These are phyloP conservation scores for Echinometra lucunter DNA, from an alignment of 53 echinoderm and acorn worm species.

Conservation along the genomic window DNA sequence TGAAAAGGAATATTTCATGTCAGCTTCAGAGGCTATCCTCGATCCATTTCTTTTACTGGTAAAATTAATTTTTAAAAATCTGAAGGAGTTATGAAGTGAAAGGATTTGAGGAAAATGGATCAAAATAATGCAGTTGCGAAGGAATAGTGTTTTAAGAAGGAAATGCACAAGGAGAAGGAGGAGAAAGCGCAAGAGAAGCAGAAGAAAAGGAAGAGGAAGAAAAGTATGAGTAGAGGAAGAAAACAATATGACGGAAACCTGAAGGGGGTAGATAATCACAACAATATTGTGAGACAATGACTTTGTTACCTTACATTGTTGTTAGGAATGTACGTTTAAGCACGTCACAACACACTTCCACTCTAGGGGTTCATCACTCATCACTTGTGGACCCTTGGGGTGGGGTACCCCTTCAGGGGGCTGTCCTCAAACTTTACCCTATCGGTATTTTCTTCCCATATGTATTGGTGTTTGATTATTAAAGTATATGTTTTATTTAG, in stretches of 20 bases:
- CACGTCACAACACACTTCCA: constrained; percentile 11
- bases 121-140: background rate
- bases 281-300: background rate
- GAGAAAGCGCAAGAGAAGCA: background rate
- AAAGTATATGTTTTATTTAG: too few relatives aligned
- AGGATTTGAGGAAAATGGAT: background rate
- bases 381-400: background rate
- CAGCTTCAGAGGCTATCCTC: background rate
- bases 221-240: background rate
- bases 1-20: too few relatives aligned
- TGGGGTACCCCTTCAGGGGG: background rate
- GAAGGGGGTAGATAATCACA: background rate
- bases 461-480: background rate
- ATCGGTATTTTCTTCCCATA: background rate
- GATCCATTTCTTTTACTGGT: background rate
- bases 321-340: background rate
- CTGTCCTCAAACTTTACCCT: background rate
- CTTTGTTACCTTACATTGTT: constrained; percentile 17
- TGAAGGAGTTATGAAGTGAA: background rate
- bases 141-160: background rate
- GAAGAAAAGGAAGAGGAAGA: background rate
- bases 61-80: background rate
- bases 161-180: background rate
- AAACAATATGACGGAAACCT: constrained; percentile 17
- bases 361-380: background rate